Base-by-base conservation (phyloP, 2,888 invertebrate genomes). In the Nebria brevicollis region DNA sequence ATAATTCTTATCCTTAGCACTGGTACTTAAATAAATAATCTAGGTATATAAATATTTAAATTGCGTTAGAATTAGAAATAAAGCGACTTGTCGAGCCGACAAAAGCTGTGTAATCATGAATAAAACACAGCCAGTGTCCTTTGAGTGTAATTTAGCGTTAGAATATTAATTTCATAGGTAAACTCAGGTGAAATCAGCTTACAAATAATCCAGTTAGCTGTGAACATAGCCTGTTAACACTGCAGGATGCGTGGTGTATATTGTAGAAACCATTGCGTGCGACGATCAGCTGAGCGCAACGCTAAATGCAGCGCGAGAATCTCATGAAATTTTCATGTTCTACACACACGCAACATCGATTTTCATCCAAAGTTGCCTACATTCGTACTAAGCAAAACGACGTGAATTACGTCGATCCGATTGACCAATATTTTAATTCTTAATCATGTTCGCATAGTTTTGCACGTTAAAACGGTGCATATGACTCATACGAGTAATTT, bases 81-180 rank as follows among this genome's bases (percentile, higher is more conserved):
- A 2, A 70, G 70, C 0, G 25, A 54, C 34, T 34, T 34, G 34
- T 1, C 54, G 54, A 11, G 70, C 70, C 34, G 25, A 70, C 70
- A 70, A 70, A 70, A 26, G 34, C 2, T 13, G 26, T 34, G 13
- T 54, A 34, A 70, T 25, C 70, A 70, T 70, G 70, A 70, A 70
- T 70, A 70, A 70, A 70, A 70, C 70, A 70, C 70, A 15, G 8
- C 10, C 66, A 25, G 65, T 1, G 13, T 15, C 66, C 66, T 66
- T 66, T 66, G 15, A 26, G 70, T 25, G 13, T 13, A 34, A 25
- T 42, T 73, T 73, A 73, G 42, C 41, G 66, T 15, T 41, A 66
- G 78, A 78, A 78, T 78, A 78, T 78, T 72, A 78, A 78, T 78
- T 78, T 78, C 78, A 78, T 73, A 78, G 72, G 72, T 77, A 70